These are phyloP conservation scores for Listronotus oregonensis DNA, from an alignment of 1,140 invertebrate genomes.

Conservation along the genomic window DNA sequence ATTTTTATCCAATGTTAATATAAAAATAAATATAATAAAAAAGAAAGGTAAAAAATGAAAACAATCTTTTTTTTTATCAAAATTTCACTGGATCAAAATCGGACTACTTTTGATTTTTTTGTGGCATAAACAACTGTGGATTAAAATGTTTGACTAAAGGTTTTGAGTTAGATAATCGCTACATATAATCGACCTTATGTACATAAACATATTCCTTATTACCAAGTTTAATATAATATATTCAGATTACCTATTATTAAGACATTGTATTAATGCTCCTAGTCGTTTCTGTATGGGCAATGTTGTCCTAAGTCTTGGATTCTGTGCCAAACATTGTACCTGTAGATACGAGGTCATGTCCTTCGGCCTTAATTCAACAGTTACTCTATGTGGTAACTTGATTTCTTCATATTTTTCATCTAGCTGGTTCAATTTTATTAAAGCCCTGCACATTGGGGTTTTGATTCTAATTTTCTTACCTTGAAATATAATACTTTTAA, in stretches of 20 bases:
- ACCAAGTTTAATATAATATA: too few species aligned
- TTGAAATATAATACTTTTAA: neutral
- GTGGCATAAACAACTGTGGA: too few species aligned
- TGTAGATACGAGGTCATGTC: constrained; percentile 79
- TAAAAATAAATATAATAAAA: too few species aligned
- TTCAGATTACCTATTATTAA: constrained; percentile 71
- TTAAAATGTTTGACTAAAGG: too few species aligned
- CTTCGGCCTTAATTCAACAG: constrained; percentile 76
- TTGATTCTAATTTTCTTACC: constrained; percentile 80
- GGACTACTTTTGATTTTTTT: too few species aligned
- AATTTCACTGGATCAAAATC: too few species aligned
- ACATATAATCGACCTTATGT: too few species aligned
- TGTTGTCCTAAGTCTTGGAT: constrained; percentile 81
- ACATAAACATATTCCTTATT: too few species aligned
- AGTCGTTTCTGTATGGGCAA: constrained; percentile 78
- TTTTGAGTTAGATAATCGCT: too few species aligned
- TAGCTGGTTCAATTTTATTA: constrained; percentile 84
- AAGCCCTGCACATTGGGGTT: constrained; percentile 88
- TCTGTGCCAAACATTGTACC: constrained; percentile 86
- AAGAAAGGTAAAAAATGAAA: too few species aligned
- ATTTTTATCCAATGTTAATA: too few species aligned
- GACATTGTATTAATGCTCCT: constrained; percentile 72
- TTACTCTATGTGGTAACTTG: constrained; percentile 79
- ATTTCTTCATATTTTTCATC: constrained; percentile 81
- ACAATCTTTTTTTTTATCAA: too few species aligned